Conservation (phyloP, 35 echinoderm and acorn worm genomes). For the Ophiothrix spiculata region DNA sequence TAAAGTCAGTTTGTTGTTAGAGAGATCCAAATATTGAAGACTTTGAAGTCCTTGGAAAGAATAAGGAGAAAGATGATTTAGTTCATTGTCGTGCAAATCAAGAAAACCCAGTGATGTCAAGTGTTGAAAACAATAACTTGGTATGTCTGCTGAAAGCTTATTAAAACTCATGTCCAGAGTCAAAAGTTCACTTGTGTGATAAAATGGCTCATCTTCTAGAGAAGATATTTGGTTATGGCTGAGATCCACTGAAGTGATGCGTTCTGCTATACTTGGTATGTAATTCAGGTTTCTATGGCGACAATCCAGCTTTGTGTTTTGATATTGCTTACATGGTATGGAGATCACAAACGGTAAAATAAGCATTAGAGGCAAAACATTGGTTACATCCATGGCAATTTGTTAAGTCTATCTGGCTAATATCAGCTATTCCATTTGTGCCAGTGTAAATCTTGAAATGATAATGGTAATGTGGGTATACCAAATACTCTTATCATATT, state of each 20-base stretch:
- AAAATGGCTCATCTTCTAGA: neutral
- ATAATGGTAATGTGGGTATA: too few species aligned
- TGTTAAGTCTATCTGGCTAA: too few species aligned
- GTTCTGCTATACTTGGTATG: neutral
- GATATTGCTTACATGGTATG: neutral
- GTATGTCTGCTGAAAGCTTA: neutral
- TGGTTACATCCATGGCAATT: too few species aligned
- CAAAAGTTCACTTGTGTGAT: neutral
- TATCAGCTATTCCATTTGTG: too few species aligned
- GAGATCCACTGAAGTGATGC: neutral
- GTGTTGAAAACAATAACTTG: neutral
- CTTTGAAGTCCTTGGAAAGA: neutral
- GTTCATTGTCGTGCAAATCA: neutral
- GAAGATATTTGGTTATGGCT: neutral
- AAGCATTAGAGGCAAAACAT: too few species aligned
- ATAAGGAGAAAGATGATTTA: neutral
- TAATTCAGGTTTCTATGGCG: neutral
- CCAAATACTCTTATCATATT: too few species aligned
- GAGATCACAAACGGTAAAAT: too few species aligned
- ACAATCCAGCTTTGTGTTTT: neutral
- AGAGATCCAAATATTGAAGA: neutral
- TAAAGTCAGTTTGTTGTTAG: neutral
- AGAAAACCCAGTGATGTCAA: neutral
- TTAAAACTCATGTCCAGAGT: neutral
- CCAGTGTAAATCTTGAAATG: too few species aligned